Percentiles rank a stretch among this genome's conserved stretches.
These are phyloP conservation scores for Autographa gamma DNA, from an alignment of 2,888 invertebrate genomes.

Conservation along the genomic window DNA sequence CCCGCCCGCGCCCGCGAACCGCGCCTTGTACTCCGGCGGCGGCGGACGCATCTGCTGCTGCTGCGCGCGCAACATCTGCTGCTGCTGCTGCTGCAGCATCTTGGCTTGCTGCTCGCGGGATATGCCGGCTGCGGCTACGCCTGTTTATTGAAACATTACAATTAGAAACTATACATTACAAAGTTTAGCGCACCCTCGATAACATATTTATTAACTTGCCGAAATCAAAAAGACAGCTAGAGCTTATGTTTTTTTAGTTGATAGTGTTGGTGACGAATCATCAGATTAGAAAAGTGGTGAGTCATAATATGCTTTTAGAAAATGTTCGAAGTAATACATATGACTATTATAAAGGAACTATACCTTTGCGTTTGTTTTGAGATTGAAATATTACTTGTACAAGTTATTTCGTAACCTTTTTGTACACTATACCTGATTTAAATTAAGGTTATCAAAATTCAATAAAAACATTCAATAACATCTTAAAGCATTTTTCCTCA, in stretches of 20 bases:
- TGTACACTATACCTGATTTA: background rate
- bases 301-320: too few relatives aligned
- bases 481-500: background rate
- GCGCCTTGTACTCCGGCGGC: constrained; percentile 95
- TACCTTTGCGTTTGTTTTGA: too few relatives aligned
- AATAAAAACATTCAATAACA: background rate
- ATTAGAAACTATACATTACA: background rate
- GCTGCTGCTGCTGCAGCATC: constrained; percentile 91
- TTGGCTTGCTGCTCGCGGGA: constrained; percentile 91
- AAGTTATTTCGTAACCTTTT: background rate
- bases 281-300: too few relatives aligned
- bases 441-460: background rate
- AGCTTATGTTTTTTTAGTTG: too few relatives aligned
- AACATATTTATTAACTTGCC: too few relatives aligned
- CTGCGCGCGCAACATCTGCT: constrained; percentile 90
- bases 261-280: too few relatives aligned
- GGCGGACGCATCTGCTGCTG: constrained; percentile 91
- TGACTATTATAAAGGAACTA: too few relatives aligned
- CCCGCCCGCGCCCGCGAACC: constrained; percentile 80
- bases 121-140: constrained; percentile 83
- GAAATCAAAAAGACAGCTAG: too few relatives aligned
- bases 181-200: background rate
- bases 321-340: too few relatives aligned
- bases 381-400: too few relatives aligned
- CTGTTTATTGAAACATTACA: constrained; percentile 55